Base-by-base conservation (phyloP, 2,888 invertebrate species). In the Chorisops tibialis region DNA sequence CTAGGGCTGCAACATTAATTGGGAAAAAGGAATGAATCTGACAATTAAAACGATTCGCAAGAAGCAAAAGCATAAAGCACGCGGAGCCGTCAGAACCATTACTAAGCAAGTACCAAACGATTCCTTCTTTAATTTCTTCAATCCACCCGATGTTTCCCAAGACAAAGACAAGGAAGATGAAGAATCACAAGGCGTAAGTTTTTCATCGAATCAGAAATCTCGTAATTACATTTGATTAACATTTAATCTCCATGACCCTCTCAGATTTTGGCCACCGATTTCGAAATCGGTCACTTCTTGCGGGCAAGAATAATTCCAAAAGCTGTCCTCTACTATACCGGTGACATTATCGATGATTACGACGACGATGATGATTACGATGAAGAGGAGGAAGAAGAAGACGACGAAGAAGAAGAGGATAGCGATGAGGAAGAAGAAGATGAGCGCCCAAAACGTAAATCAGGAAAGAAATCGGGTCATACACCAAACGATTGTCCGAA, bases 91-190 rank as follows among this genome's bases (percentile, higher is more conserved):
- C 63, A 87, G 96, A 72, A 94, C 93, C n/a, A 89, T 98, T 68
- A 93, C 92, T 54, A 97, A 96, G 82, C 91, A 91, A 59, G 93
- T 98, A 68, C 93, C 93, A 74, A 94, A 92, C 62, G 97, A 98
- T 79, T 98, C 97, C 0, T 99, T 99, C 84, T 99, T 99, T 82
- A 98, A 98, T 81, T 99, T 99, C 85, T 99, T 99, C 81, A 87
- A 85, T 69, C 97, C 97, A 49, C 97, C 97, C 38, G 81, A 79
- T 82, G 89, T 92, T 79, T 89, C 92, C 39, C 93, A 93, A 65
- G 74, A 74, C 61, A 87, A 91, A 71, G 86, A 85, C 43, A 92
- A 93, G 66, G 81, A 93, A 66, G 95, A 95, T 74, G 94, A 96
- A 60, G 95, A 96, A 67, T 86, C 89, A 43, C 92, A 88, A 68